phyloP scores from a whole-genome alignment of 2,888 invertebrate species.

The Tuta absoluta region DNA sequence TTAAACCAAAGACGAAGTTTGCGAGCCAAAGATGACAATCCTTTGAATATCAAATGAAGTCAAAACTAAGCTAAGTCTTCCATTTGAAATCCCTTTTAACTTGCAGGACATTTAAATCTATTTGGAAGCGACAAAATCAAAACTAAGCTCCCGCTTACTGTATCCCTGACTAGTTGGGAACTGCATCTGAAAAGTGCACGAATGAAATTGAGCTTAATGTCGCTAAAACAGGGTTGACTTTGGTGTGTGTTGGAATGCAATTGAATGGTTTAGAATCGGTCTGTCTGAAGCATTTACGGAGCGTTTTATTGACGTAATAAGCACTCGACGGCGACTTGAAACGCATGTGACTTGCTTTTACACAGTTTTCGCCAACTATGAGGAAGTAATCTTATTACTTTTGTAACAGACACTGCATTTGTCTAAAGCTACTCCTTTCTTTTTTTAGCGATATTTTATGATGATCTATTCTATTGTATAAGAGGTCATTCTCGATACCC shows the following conservation, averaged over 20 bases:
- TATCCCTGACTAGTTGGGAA: conserved; percentile 35
- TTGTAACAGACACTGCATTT: not conserved
- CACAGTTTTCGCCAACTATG: not conserved
- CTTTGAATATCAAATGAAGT: conserved; percentile 29
- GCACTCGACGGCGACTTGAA: conserved; percentile 49
- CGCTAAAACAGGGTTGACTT: not conserved
- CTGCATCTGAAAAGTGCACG: conserved; percentile 30
- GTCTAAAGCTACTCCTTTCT: not conserved
- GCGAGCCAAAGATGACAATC: conserved; percentile 19
- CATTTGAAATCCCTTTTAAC: conserved; percentile 38
- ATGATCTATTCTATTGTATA: too few relatives aligned
- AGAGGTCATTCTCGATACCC: too few relatives aligned
- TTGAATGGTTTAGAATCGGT: conserved; percentile 43
- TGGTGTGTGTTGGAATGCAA: not conserved
- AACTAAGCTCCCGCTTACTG: conserved; percentile 35
- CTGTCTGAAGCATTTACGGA: conserved; percentile 58
- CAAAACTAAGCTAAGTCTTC: conserved; percentile 35
- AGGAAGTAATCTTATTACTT: conserved; percentile 15
- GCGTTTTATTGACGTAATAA: conserved; percentile 72
- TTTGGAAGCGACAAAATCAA: conserved; percentile 41
- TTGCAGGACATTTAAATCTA: conserved; percentile 51
- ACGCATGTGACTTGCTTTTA: not conserved
- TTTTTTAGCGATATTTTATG: too few relatives aligned
- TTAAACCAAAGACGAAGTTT: conserved; percentile 17
- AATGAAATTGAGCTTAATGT: conserved; percentile 34